phyloP scores from a whole-genome alignment of 2,888 invertebrate species.

The Cryptophagus acutangulus region DNA sequence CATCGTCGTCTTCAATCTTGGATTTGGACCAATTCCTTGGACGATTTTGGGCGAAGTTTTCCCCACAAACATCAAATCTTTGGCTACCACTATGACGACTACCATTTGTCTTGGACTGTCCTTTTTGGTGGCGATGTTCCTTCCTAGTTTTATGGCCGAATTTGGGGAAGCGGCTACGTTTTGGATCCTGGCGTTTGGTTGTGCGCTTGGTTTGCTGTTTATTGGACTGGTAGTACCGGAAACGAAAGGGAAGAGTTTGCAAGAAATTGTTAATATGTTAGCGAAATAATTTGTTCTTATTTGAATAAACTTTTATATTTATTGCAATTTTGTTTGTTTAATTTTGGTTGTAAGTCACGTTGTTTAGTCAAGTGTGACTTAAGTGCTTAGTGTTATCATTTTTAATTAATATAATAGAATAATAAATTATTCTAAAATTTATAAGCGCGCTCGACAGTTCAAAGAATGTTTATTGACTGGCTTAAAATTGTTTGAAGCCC shows the following conservation, averaged over 20 bases:
- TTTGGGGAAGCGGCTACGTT: conserved; percentile 14
- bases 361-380: too few species aligned
- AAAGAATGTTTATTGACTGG: too few species aligned
- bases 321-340: neutral
- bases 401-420: too few species aligned
- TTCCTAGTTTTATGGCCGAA: neutral
- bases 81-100: conserved; percentile 46
- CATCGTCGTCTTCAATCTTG: conserved; percentile 65
- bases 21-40: conserved; percentile 74
- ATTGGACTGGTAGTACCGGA: conserved; percentile 18
- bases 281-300: neutral
- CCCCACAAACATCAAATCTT: conserved; percentile 68
- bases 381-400: too few species aligned
- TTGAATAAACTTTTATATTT: neutral
- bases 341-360: too few species aligned
- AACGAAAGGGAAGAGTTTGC: conserved; percentile 22
- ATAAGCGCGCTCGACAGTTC: too few species aligned
- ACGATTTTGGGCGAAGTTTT: conserved; percentile 78
- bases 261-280: conserved; percentile 12
- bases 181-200: conserved; percentile 15
- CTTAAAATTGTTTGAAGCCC: too few species aligned
- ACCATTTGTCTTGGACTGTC: conserved; percentile 19
- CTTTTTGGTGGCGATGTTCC: conserved; percentile 18
- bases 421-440: too few species aligned
- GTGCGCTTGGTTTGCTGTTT: conserved; percentile 12